Evolutionary conservation across 2,113 vertebrate genomes (phyloP).

Genomic region (Hoplias malabaricus): DNA sequence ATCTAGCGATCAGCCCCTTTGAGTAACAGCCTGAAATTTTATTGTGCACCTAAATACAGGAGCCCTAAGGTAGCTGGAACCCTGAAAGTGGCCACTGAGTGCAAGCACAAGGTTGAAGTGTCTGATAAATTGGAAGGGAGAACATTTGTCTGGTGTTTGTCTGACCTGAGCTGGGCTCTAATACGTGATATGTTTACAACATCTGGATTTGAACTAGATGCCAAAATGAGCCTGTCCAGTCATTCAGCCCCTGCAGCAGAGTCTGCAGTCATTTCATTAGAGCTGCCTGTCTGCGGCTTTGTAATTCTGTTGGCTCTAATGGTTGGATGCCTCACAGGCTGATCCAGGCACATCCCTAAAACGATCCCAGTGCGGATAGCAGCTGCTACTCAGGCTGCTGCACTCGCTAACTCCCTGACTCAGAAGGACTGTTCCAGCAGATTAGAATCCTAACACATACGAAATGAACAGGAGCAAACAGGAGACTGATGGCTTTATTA

Average conservation of each 20-base stretch:
- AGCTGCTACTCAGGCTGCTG: background rate
- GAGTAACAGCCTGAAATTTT: too few species aligned
- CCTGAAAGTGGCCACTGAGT: background rate
- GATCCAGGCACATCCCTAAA: background rate
- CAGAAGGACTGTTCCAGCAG: background rate
- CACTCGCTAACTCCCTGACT: background rate
- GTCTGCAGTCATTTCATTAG: background rate
- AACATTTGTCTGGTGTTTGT: background rate
- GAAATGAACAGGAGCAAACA: background rate
- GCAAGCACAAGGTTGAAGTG: background rate
- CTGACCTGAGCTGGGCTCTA: background rate
- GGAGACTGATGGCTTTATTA: background rate
- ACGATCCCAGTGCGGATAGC: background rate
- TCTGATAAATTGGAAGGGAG: background rate
- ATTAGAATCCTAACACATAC: background rate
- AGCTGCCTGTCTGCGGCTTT: background rate
- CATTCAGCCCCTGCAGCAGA: background rate
- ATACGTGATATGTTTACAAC: background rate
- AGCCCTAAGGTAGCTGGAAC: background rate
- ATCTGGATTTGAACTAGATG: background rate
- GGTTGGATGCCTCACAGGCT: slow-evolving; percentile 1
- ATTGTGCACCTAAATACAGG: too few species aligned
- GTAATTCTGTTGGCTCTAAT: slow-evolving; percentile 3
- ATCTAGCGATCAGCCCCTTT: too few species aligned
- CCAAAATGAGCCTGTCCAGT: background rate